Percentiles rank a stretch among this genome's conserved stretches.
Conservation (phyloP, 2,113 vertebrate genomes). For the Athene cunicularia region DNA sequence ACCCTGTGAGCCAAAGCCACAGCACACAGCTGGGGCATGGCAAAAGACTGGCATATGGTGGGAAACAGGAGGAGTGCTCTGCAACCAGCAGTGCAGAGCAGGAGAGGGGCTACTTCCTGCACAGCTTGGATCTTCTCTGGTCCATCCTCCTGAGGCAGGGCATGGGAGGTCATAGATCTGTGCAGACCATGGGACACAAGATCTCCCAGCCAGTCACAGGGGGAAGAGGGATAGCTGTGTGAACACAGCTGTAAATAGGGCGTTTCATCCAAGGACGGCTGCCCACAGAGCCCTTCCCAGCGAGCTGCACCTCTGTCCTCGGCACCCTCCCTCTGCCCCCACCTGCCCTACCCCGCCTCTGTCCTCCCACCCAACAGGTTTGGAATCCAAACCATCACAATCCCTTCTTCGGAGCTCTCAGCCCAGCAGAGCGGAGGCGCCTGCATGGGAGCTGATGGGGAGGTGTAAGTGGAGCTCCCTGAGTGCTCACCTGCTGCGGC, state of each 20-base stretch:
- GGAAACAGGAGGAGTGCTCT: not conserved
- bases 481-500: fast-evolving
- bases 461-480: fast-evolving
- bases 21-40: not conserved
- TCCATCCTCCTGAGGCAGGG: not conserved
- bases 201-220: not conserved
- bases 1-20: fast-evolving
- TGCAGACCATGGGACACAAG: not conserved
- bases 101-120: not conserved
- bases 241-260: not conserved
- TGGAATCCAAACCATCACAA: fast-evolving
- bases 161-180: not conserved
- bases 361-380: not conserved
- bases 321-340: not conserved
- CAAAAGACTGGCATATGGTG: not conserved
- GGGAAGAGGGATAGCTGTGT: not conserved
- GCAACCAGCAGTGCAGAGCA: fast-evolving
- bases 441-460: not conserved
- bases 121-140: not conserved
- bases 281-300: not conserved
- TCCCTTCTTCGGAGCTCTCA: not conserved
- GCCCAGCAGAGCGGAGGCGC: no score
- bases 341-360: not conserved
- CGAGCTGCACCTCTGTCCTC: not conserved
- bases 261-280: not conserved